Percentiles rank a stretch among this genome's conserved stretches.
These are phyloP conservation scores for Nestor notabilis DNA, from an alignment of 2,113 vertebrate genomes.

Conservation along the genomic window DNA sequence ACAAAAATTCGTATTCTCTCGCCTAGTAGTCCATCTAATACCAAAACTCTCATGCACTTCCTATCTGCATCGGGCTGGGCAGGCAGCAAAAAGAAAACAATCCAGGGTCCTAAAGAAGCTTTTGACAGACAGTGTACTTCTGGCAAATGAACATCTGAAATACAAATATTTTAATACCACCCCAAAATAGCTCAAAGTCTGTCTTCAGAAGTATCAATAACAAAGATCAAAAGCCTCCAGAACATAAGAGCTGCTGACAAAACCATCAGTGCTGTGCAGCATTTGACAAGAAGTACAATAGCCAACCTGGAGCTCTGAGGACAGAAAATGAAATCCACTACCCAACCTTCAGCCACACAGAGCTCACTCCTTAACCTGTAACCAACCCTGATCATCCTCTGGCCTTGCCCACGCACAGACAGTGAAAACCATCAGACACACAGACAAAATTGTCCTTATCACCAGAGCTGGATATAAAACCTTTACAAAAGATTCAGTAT, in stretches of 20 bases:
- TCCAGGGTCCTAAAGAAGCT: not conserved
- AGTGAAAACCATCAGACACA: not conserved
- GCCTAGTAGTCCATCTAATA: not conserved
- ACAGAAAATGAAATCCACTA: not conserved
- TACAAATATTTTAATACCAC: slow-evolving; percentile 11
- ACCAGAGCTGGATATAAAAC: not conserved
- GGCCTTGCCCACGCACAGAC: not conserved
- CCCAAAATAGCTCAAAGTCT: slow-evolving; percentile 37
- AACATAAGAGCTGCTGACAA: slow-evolving; percentile 30
- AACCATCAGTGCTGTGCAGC: not conserved
- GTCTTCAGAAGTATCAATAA: slow-evolving; percentile 9
- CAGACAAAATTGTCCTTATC: not conserved
- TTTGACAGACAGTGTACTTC: not conserved
- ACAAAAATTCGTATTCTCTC: not conserved
- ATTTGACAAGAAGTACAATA: not conserved
- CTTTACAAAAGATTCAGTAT: not conserved
- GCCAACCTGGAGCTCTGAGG: not conserved
- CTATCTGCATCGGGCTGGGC: not conserved
- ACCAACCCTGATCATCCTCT: not conserved
- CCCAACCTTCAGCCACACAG: not conserved
- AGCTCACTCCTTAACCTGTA: not conserved
- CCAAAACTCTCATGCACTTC: not conserved
- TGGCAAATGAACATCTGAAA: slow-evolving; percentile 17
- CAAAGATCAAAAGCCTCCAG: not conserved
- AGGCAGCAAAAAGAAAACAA: not conserved